Base-by-base conservation (phyloP, 2,113 vertebrate genomes). In the Mesocricetus auratus region DNA sequence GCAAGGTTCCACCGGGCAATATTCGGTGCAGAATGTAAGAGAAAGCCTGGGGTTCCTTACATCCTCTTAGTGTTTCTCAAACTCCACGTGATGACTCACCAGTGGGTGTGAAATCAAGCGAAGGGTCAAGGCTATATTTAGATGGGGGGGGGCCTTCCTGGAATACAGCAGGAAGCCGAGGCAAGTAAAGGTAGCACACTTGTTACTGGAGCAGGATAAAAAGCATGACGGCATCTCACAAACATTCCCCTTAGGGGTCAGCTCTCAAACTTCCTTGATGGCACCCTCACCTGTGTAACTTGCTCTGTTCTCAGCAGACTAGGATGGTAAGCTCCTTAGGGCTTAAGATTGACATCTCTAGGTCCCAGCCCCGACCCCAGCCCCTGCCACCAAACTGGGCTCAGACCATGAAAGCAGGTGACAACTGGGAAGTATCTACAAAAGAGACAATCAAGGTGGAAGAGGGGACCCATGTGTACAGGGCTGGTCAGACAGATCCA, bases 21-120 rank as follows among this genome's bases (percentile, higher is more conserved):
- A 3, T 4, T 6, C 39, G 11, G 7, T 0, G 0, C 0, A 1
- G 85, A 33, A 39, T 22, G 21, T 1, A 11, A 29, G n/a, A 87
- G 74, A 36, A 81, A 82, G 24, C 33, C 78, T 9, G 8, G 36
- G 45, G 29, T 31, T 24, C 24, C 1, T 2, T 29, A 9, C 36
- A 8, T 1, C 24, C 50, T 64, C 64, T 45, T 24, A 1, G 39
- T 3, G 26, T 83, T 56, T 83, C 73, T 94, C 75, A 82, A 9
- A 75, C 86, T 16, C 36, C 81, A 66, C 17, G 6, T 2, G 47
- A 13, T 45, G 74, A 83, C 88, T 88, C 50, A 39, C 24, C 4
- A 0, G 17, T 33, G 60, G 36, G 29, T 66, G 13, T 82, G 68
- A 94, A 94, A 86, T 19, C 47, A 19, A 78, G 42, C 21, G 2